Conservation (phyloP, 2,888 invertebrate species). For the Dolichomitus sp. region DNA sequence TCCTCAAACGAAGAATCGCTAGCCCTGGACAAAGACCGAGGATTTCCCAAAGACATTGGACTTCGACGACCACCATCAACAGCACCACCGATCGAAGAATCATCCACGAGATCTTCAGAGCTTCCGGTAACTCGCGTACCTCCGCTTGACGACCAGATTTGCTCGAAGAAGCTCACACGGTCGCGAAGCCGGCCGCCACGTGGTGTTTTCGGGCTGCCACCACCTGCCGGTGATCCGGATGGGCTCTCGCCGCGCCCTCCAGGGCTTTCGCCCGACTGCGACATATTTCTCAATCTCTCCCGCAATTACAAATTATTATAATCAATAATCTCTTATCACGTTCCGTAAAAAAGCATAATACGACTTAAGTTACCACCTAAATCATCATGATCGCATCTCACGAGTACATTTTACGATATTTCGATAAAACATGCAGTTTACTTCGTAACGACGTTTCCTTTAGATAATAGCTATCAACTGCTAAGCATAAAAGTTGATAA, state of each 20-base stretch:
- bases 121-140: slow-evolving; percentile 67
- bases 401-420: not conserved
- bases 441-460: not conserved
- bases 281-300: too few species aligned
- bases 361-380: not conserved
- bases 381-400: not conserved
- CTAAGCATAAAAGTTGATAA: not conserved
- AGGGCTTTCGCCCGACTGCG: slow-evolving; percentile 71
- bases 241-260: slow-evolving; percentile 69
- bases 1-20: slow-evolving; percentile 86
- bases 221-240: slow-evolving; percentile 68
- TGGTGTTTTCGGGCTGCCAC: slow-evolving; percentile 82
- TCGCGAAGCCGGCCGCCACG: slow-evolving; percentile 88
- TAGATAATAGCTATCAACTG: not conserved
- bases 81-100: slow-evolving; percentile 22
- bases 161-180: slow-evolving; percentile 93
- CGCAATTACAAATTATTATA: not conserved
- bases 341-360: not conserved
- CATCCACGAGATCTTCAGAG: slow-evolving; percentile 84
- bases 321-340: not conserved
- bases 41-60: slow-evolving; percentile 84
- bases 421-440: not conserved
- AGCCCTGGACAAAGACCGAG: slow-evolving; percentile 80
- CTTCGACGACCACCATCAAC: slow-evolving; percentile 73
- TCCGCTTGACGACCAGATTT: slow-evolving; percentile 90